phyloP scores from a whole-genome alignment of 2,797 vertebrate species.

The Coranthus polyacanthus region DNA sequence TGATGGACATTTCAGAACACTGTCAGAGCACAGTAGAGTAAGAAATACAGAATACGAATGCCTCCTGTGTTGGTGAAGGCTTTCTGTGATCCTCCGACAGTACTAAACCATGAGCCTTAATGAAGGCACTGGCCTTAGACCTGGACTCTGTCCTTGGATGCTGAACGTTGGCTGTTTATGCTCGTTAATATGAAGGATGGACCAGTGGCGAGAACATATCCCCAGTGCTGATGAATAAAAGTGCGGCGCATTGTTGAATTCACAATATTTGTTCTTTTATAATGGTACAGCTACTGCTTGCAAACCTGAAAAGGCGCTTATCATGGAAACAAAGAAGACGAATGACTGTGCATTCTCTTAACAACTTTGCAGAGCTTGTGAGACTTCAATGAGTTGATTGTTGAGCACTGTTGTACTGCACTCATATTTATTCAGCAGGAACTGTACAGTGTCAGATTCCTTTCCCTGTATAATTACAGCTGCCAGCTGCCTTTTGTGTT shows the following conservation, averaged over 20 bases:
- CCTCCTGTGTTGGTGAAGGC: too few relatives aligned
- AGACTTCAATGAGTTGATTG: not conserved
- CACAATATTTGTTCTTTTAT: not conserved
- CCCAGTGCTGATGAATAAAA: not conserved
- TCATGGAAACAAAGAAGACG: slow-evolving; percentile 8
- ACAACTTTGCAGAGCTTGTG: not conserved
- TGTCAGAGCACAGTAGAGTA: too few relatives aligned
- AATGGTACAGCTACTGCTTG: not conserved
- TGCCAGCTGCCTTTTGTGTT: slow-evolving; percentile 5
- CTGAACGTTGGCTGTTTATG: not conserved
- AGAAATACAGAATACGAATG: too few relatives aligned
- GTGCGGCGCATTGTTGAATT: not conserved
- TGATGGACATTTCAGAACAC: too few relatives aligned
- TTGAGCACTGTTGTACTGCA: not conserved
- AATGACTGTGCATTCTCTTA: not conserved
- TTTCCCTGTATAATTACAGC: not conserved
- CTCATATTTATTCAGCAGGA: not conserved
- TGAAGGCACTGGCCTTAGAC: not conserved
- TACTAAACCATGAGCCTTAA: not conserved
- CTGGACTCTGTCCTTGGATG: not conserved
- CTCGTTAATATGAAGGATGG: not conserved
- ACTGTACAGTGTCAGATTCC: not conserved
- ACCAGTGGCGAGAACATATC: not conserved
- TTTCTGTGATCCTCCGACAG: too few relatives aligned
- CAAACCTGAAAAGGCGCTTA: not conserved